These are phyloP conservation scores for Athalia circularis DNA, from an alignment of 2,888 invertebrate species.

Conservation along the genomic window DNA sequence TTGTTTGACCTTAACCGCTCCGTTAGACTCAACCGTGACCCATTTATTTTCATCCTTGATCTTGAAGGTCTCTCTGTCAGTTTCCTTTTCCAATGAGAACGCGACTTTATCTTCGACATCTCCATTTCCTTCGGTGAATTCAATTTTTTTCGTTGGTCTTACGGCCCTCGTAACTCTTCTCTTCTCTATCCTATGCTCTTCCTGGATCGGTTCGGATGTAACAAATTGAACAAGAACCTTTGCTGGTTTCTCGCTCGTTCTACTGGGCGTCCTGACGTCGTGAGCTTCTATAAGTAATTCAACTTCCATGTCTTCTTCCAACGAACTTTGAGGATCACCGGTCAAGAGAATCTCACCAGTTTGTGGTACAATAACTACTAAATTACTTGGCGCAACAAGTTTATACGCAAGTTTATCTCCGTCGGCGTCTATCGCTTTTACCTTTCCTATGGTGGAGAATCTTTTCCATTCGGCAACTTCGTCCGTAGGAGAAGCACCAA, in stretches of 20 bases:
- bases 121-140: conserved; percentile 94
- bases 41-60: conserved; percentile 95
- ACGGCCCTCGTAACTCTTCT: conserved; percentile 86
- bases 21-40: conserved; percentile 94
- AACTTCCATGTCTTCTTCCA: conserved; percentile 78
- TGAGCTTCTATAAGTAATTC: conserved; percentile 88
- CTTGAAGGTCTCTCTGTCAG: conserved; percentile 93
- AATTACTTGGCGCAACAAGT: conserved; percentile 86
- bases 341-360: conserved; percentile 92
- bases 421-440: conserved; percentile 91
- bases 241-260: conserved; percentile 82
- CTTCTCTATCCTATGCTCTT: conserved; percentile 74
- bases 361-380: conserved; percentile 93
- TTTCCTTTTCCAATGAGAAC: conserved; percentile 93
- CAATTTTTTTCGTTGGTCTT: conserved; percentile 94
- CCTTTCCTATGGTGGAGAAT: conserved; percentile 89
- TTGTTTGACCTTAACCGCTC: conserved; percentile 94
- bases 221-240: conserved; percentile 86
- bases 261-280: conserved; percentile 85
- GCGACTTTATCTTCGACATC: conserved; percentile 91
- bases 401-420: conserved; percentile 95
- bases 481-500: conserved; percentile 74
- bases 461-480: conserved; percentile 82
- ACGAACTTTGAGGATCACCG: conserved; percentile 82
- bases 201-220: conserved; percentile 72